phyloP scores from a whole-genome alignment of 2,888 invertebrate genomes.

The Dromius quadrimaculatus region DNA sequence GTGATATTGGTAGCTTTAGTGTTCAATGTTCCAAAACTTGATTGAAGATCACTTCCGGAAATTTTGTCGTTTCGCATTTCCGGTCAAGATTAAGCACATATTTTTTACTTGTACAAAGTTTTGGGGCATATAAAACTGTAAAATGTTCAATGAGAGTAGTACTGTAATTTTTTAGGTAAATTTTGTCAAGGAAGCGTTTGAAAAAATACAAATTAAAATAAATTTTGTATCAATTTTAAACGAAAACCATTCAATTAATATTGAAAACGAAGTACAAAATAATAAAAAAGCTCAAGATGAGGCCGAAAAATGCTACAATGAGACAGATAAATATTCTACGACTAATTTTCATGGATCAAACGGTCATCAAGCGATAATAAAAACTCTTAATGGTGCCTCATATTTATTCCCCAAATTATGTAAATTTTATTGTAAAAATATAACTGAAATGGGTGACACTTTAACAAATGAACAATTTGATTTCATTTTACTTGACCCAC shows the following conservation, averaged over 20 bases:
- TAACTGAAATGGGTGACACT: conserved; percentile 70
- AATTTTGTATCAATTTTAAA: conserved; percentile 58
- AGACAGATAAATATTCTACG: conserved; percentile 61
- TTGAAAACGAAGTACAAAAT: conserved; percentile 56
- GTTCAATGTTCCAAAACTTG: too few relatives aligned
- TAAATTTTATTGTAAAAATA: conserved; percentile 77
- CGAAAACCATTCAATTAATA: conserved; percentile 50
- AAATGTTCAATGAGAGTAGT: conserved; percentile 44
- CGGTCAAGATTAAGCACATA: too few relatives aligned
- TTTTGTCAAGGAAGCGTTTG: conserved; percentile 59
- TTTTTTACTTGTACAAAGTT: too few relatives aligned
- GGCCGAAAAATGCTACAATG: conserved; percentile 64
- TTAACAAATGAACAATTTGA: conserved; percentile 74
- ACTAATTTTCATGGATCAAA: conserved; percentile 72
- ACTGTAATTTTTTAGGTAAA: conserved; percentile 59
- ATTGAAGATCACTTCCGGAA: too few relatives aligned
- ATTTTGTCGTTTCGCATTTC: too few relatives aligned
- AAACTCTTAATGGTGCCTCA: conserved; percentile 65
- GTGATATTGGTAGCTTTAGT: too few relatives aligned
- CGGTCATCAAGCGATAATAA: conserved; percentile 68
- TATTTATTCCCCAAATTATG: conserved; percentile 78
- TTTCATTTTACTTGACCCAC: conserved; percentile 91
- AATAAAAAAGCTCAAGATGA: conserved; percentile 63
- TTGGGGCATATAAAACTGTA: too few relatives aligned
- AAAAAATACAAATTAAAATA: conserved; percentile 58